Evolutionary conservation across 2,113 vertebrate genomes (phyloP).

Genomic region (Neodon shergylaensis): DNA sequence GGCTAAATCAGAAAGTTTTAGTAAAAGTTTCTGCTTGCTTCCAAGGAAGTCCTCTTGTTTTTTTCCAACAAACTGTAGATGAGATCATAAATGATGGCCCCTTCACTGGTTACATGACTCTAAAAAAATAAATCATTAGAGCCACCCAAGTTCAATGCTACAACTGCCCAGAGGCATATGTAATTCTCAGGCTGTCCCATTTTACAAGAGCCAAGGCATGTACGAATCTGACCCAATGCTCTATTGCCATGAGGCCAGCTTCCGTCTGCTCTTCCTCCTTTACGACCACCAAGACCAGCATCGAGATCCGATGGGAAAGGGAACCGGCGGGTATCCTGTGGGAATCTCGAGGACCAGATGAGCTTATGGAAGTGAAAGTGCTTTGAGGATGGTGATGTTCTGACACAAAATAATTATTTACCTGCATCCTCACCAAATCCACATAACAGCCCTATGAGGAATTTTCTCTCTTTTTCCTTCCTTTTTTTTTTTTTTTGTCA

Average conservation of each 20-base stretch:
- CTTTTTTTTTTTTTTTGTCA: neutral
- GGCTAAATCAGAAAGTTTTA: too few relatives aligned
- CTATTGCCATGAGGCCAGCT: neutral
- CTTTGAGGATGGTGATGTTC: slow-evolving; percentile 4
- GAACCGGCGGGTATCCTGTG: too few relatives aligned
- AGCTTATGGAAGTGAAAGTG: slow-evolving; percentile 10
- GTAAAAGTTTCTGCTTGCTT: too few relatives aligned
- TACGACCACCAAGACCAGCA: slow-evolving; percentile 70
- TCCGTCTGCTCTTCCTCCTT: slow-evolving; percentile 64
- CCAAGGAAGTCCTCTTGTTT: too few relatives aligned
- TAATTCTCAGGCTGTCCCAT: too few relatives aligned
- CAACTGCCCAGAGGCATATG: too few relatives aligned
- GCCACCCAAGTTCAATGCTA: too few relatives aligned
- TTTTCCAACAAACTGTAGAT: too few relatives aligned
- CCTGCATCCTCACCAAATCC: neutral
- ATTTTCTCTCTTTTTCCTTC: neutral
- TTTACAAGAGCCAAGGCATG: neutral
- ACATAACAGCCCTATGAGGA: neutral
- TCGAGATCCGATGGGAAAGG: slow-evolving; percentile 76
- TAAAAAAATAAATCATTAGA: too few relatives aligned
- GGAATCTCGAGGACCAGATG: neutral
- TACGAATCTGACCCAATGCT: slow-evolving; percentile 45
- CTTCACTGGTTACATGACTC: too few relatives aligned
- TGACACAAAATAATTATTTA: neutral
- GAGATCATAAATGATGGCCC: too few relatives aligned